phyloP scores from a whole-genome alignment of 2,113 vertebrate genomes.

The Thinocorus orbignyianus region DNA sequence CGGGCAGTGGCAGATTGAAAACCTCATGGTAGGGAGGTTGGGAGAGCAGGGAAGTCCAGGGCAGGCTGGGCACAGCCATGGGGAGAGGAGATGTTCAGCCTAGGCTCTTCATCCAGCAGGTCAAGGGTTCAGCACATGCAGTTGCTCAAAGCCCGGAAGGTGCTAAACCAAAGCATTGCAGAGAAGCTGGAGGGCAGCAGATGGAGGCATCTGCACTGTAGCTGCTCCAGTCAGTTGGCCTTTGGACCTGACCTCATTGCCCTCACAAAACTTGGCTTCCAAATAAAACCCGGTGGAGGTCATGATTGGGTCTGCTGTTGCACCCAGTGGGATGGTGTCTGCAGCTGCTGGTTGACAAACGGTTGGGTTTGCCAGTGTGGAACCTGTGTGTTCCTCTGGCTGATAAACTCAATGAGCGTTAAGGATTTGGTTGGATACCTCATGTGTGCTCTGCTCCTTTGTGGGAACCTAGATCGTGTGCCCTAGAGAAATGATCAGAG shows the following conservation, averaged over 20 bases:
- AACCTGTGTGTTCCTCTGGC: not conserved
- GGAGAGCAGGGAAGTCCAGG: not conserved
- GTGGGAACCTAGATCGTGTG: not conserved
- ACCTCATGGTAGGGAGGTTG: not conserved
- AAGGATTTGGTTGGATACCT: fast-evolving
- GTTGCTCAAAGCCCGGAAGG: not conserved
- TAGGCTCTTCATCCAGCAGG: fast-evolving
- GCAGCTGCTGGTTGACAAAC: not conserved
- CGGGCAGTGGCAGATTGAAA: not conserved
- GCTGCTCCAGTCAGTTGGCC: not conserved
- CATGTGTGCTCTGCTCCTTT: not conserved
- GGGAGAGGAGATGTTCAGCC: not conserved
- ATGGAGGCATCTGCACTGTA: not conserved
- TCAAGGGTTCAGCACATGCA: not conserved
- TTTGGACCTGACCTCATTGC: not conserved
- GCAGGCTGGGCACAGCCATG: not conserved
- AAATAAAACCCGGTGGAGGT: not conserved
- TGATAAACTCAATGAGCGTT: not conserved
- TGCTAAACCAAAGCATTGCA: not conserved
- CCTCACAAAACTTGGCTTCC: not conserved
- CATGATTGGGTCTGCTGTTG: not conserved
- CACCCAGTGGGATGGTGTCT: not conserved
- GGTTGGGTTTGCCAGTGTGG: not conserved
- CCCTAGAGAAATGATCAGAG: not conserved
- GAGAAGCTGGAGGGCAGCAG: not conserved